Percentiles rank a stretch among this genome's conserved stretches.
phyloP scores from a whole-genome alignment of 2,888 invertebrate species.

The Synergus laeviventris region DNA sequence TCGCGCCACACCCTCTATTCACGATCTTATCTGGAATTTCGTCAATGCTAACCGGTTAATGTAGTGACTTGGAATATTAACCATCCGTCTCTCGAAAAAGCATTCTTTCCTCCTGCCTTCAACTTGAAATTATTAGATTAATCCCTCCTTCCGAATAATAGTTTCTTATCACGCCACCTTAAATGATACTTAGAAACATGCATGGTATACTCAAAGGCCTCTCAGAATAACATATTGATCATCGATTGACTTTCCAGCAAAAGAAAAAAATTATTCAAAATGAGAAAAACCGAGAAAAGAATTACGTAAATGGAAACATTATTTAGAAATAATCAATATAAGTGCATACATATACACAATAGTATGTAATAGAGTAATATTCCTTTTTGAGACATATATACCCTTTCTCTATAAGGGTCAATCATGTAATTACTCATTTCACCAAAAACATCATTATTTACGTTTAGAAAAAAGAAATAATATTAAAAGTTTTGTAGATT shows the following conservation, averaged over 20 bases:
- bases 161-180: slow-evolving; percentile 11
- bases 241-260: background rate
- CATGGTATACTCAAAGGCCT: slow-evolving; percentile 2
- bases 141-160: slow-evolving; percentile 12
- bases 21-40: slow-evolving; percentile 23
- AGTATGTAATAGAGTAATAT: no score
- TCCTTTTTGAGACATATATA: no score
- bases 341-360: background rate
- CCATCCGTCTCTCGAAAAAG: background rate
- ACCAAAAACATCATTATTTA: no score
- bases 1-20: slow-evolving; percentile 20
- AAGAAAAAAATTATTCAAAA: background rate
- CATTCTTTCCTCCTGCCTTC: background rate
- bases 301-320: background rate
- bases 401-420: no score
- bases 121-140: background rate
- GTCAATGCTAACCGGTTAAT: slow-evolving; percentile 34
- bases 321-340: background rate
- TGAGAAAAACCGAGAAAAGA: background rate
- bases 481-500: no score
- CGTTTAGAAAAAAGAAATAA: no score
- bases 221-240: slow-evolving; percentile 1
- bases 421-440: no score
- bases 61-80: background rate
- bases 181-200: slow-evolving; percentile 11